phyloP scores from a whole-genome alignment of 2,888 invertebrate species.

The Diploptera punctata region DNA sequence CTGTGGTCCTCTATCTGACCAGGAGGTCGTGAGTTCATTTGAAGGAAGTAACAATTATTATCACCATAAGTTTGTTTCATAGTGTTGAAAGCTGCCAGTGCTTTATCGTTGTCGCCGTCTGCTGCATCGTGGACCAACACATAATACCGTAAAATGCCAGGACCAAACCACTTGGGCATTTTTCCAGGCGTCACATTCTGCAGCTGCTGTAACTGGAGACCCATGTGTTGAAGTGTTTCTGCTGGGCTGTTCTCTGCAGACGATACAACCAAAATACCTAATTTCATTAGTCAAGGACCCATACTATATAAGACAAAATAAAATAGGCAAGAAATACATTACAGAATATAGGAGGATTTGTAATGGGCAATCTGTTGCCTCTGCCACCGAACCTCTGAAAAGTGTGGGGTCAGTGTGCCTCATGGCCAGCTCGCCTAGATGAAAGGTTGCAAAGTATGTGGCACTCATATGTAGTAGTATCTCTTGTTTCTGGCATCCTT shows the following conservation, averaged over 20 bases:
- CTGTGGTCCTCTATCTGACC: conserved; percentile 58
- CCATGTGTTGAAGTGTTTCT: conserved; percentile 80
- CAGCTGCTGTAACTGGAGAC: conserved; percentile 80
- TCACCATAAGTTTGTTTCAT: conserved; percentile 88
- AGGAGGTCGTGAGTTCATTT: conserved; percentile 82
- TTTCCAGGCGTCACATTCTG: conserved; percentile 77
- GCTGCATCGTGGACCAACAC: conserved; percentile 82
- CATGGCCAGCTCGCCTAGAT: neutral
- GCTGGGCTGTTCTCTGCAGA: conserved; percentile 67
- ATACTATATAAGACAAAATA: no score
- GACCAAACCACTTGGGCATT: conserved; percentile 66
- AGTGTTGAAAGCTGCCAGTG: conserved; percentile 81
- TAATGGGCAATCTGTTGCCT: neutral
- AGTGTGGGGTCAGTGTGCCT: neutral
- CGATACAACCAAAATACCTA: conserved; percentile 62
- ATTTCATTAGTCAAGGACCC: conserved; percentile 47
- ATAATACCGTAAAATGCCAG: conserved; percentile 85
- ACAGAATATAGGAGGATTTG: neutral
- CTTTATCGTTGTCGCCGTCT: conserved; percentile 61
- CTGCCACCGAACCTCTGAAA: no score
- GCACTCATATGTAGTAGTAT: no score
- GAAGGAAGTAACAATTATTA: conserved; percentile 85
- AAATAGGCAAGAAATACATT: no score
- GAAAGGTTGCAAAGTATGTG: neutral
- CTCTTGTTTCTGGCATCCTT: no score